phyloP scores from a whole-genome alignment of 2,888 invertebrate genomes.

The Stenolophus ochropezus region DNA sequence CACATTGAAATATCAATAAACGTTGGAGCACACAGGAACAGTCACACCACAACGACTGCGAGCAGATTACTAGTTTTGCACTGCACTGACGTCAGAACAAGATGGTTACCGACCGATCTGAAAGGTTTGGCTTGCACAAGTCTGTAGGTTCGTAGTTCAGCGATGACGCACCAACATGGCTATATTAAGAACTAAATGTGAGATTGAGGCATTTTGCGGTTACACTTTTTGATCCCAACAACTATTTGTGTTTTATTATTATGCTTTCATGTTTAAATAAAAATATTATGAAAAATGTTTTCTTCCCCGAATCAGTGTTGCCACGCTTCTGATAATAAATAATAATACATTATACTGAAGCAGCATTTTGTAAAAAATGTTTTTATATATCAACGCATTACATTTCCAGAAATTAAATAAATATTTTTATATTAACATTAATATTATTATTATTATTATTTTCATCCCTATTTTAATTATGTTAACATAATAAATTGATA shows the following conservation, averaged over 20 bases:
- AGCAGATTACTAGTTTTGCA: constrained; percentile 44
- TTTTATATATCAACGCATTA: too few species aligned
- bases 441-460: too few species aligned
- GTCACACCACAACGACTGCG: constrained; percentile 47
- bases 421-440: too few species aligned
- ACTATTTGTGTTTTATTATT: not conserved
- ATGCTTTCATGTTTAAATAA: not conserved
- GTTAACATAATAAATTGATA: too few species aligned
- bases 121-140: constrained; percentile 25
- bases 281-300: not conserved
- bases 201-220: not conserved
- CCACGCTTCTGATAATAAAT: not conserved
- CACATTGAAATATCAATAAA: constrained; percentile 79
- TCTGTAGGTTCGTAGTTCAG: constrained; percentile 18
- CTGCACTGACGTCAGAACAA: constrained; percentile 50
- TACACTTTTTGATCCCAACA: not conserved
- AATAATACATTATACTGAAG: too few species aligned
- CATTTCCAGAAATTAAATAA: too few species aligned
- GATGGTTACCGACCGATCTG: constrained; percentile 35
- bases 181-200: not conserved
- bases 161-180: constrained; percentile 45
- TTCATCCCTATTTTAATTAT: too few species aligned
- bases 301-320: not conserved
- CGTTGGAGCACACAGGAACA: constrained; percentile 26
- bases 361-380: too few species aligned